Base-by-base conservation (phyloP, 2,888 invertebrate species). In the Metalampra italica region DNA sequence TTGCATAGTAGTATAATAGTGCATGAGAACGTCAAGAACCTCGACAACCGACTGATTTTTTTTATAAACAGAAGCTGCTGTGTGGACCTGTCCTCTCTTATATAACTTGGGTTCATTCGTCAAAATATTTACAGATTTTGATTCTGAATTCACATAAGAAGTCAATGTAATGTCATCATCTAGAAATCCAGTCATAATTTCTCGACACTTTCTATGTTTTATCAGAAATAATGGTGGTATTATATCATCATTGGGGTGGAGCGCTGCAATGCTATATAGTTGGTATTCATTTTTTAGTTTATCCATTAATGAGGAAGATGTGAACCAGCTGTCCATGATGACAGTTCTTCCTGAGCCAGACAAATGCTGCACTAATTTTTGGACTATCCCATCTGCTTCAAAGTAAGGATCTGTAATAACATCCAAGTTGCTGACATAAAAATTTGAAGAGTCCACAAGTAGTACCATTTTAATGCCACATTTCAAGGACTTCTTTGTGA, bases 1-100 rank as follows among this genome's bases (percentile, higher is more conserved):
- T 49, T 86, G 82, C 75, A 82, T 75, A 5, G 87, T 83, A 0
- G 87, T 87, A 51, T 89, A 89, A 59, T 84, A 84, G 64, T 84
- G 76, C 78, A 86, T 85, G 8, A 89, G 58, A 8, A 89, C 84
- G 62, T 85, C 82, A 9, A 82, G 54, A 9, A 88, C 82, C 71
- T 82, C 78, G 1, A 86, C 82, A 0, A 79, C 70, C 1, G 82
- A 76, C 34, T 81, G 76, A 52, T 82, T 71, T 56, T 77, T 87
- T 54, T 82, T 85, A 56, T 88, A 89, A 29, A 71, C 58, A 3
- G 82, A 75, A 4, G 81, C 78, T 5, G 76, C 78, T 32, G 81
- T 76, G 30, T 66, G 73, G 0, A 64, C 65, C 52, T 77, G 71
- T 9, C 71, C 70, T 54, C 66, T 78, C 46, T 79, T 80, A 49